Percentiles rank a stretch among this genome's conserved stretches.
Conservation (phyloP, 2,113 vertebrate species). For the Aphyosemion australe region DNA sequence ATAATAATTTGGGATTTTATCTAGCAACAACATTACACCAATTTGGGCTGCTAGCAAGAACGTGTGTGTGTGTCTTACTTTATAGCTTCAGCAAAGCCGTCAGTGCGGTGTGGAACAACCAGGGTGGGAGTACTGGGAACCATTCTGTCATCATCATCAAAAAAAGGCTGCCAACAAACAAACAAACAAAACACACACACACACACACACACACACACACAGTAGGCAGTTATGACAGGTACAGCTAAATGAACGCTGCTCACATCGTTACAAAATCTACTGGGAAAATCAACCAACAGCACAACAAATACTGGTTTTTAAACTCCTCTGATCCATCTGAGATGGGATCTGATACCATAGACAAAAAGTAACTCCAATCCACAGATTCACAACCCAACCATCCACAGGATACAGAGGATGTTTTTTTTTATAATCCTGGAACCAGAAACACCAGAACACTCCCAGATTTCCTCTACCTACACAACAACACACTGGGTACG, state of each 20-base stretch:
- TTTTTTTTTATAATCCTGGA: background rate
- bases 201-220: background rate
- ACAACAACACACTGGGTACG: too few species aligned
- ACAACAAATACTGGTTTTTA: too few species aligned
- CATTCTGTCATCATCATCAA: conserved; percentile 97
- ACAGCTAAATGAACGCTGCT: too few species aligned
- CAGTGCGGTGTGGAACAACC: conserved; percentile 95
- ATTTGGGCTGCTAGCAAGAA: background rate
- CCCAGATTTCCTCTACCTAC: too few species aligned
- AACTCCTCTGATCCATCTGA: too few species aligned
- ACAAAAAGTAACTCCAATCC: too few species aligned
- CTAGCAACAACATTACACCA: background rate
- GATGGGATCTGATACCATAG: too few species aligned
- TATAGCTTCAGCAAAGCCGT: conserved; percentile 98
- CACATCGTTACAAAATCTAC: too few species aligned
- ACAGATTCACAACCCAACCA: background rate
- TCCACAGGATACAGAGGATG: background rate
- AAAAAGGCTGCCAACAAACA: conserved; percentile 89
- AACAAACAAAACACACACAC: background rate
- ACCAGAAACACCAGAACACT: too few species aligned
- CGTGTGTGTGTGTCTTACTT: conserved; percentile 82
- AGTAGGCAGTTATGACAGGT: background rate
- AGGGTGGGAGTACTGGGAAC: conserved; percentile 98
- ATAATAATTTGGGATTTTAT: background rate
- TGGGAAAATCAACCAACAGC: too few species aligned